Evolutionary conservation across 2,888 invertebrate genomes (phyloP), one percentile per base, ranked within the genome.

Genomic region (Sthenelais limicola): DNA sequence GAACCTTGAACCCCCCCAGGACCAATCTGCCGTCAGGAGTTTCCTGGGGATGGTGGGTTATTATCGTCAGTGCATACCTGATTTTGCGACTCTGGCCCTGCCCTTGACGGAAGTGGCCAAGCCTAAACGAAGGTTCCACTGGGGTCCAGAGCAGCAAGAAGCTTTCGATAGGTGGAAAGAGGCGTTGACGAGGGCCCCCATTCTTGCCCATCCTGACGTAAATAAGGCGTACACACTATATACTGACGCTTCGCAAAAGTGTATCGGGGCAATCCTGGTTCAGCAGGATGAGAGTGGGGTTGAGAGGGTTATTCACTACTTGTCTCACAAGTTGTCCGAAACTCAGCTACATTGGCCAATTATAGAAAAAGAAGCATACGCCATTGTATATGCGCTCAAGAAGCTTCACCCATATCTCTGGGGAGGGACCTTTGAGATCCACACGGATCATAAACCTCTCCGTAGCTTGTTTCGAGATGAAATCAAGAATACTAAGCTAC

Each of bases 1-100:
- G 9, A 48, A 75, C 18, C 38, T 70, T 33, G n/a, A 32, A n/a
- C 35, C 58, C n/a, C 73, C 73, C 18, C n/a, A 7, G 5, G 18
- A 47, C 48, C 35, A n/a, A n/a, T n/a, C n/a, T n/a, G n/a, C n/a
- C n/a, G n/a, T n/a, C n/a, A 18, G 62, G 2, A 15, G 24, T 1
- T 73, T 73, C 3, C 43, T 73, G 26, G 73, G 70, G 3, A 71
- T 73, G 35, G 43, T 66, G 15, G 35, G 48, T 3, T 73, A 71
- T 43, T 73, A 73, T 47, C 1, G 73, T 18, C 28, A 33, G 18
- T 62, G 24, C 21, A 56, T 73, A 3, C 49, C 48, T 18, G 28
- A 72, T n/a, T 73, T 38, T 62, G 71, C 73, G 1, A 18, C 48
- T 1, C 24, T 73, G 3, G 62, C 73, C 26, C 48, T 26, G 1